A percentile compares a stretch with the other conserved stretches of the same genome.
These are phyloP conservation scores for Allacma fusca DNA, from an alignment of 2,888 invertebrate species.

Conservation along the genomic window DNA sequence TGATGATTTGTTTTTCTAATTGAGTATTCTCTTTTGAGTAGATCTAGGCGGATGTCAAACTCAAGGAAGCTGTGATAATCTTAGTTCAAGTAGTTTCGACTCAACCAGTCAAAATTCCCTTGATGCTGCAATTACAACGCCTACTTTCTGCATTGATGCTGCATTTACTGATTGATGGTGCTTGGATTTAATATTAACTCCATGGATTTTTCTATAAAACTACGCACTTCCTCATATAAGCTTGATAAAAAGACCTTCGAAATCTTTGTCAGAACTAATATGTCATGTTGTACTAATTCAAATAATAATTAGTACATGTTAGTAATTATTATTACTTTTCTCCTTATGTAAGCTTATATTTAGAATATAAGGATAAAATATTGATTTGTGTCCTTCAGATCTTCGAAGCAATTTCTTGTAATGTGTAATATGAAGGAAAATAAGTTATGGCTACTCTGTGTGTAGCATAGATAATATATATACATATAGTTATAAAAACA, in stretches of 20 bases:
- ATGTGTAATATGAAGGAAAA: too few species aligned
- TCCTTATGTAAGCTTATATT: too few species aligned
- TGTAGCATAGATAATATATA: too few species aligned
- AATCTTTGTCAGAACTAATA: background rate
- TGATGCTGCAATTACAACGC: conserved; percentile 54
- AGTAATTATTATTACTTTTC: too few species aligned
- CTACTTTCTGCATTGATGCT: conserved; percentile 59
- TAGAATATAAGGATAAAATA: too few species aligned
- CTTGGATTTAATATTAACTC: background rate
- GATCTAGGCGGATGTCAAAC: conserved; percentile 71
- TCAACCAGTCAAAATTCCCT: conserved; percentile 60
- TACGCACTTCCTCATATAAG: background rate
- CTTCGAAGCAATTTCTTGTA: too few species aligned
- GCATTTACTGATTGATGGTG: conserved; percentile 58
- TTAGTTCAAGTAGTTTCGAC: conserved; percentile 83
- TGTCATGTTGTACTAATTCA: background rate
- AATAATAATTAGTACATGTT: too few species aligned
- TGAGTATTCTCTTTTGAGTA: too few species aligned
- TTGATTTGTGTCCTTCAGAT: too few species aligned
- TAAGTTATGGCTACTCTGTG: too few species aligned
- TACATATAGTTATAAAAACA: too few species aligned
- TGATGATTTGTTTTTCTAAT: too few species aligned
- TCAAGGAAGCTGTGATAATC: conserved; percentile 76
- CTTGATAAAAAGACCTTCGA: background rate
- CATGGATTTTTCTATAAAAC: background rate